Percentiles rank a stretch among this genome's conserved stretches.
Evolutionary conservation across 1,140 invertebrate genomes (phyloP).

Genomic region (Plodia interpunctella): DNA sequence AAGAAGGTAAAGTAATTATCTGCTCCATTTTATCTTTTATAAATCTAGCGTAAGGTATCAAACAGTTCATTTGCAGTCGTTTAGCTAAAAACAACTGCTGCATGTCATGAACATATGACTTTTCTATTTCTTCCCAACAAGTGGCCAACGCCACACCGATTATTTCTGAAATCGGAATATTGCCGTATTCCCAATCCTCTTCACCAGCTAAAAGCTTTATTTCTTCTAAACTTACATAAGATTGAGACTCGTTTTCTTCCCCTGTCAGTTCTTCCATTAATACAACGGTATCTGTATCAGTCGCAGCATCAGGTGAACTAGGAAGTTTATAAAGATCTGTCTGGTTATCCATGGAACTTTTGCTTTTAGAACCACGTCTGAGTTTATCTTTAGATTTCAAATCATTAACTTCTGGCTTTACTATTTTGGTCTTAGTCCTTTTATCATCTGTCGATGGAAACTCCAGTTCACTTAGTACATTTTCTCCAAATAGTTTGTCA

Average conservation of each 20-base stretch:
- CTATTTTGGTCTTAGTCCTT: conserved; percentile 54
- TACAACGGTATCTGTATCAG: conserved; percentile 25
- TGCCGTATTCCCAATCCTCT: conserved; percentile 73
- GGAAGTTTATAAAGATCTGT: conserved; percentile 46
- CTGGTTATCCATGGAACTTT: conserved; percentile 36
- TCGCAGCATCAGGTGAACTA: conserved; percentile 31
- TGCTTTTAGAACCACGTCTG: conserved; percentile 47
- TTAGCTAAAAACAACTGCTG: conserved; percentile 76
- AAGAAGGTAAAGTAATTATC: conserved; percentile 75
- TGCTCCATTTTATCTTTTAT: conserved; percentile 73
- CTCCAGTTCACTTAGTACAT: conserved; percentile 49
- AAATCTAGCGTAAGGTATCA: conserved; percentile 75
- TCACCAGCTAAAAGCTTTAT: conserved; percentile 70
- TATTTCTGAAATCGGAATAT: conserved; percentile 56
- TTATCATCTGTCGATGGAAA: conserved; percentile 55
- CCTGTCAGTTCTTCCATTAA: conserved; percentile 27
- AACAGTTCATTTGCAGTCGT: conserved; percentile 67
- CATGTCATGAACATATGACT: conserved; percentile 74
- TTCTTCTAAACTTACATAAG: conserved; percentile 35
- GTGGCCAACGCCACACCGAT: conserved; percentile 66
- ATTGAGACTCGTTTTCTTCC: conserved; percentile 32
- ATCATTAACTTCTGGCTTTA: conserved; percentile 52
- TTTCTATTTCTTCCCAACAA: conserved; percentile 78
- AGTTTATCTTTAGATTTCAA: conserved; percentile 48
- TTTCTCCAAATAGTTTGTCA: conserved; percentile 71